Conservation (phyloP, 2,113 vertebrate species). For the Tretioscincus oriximinensis region DNA sequence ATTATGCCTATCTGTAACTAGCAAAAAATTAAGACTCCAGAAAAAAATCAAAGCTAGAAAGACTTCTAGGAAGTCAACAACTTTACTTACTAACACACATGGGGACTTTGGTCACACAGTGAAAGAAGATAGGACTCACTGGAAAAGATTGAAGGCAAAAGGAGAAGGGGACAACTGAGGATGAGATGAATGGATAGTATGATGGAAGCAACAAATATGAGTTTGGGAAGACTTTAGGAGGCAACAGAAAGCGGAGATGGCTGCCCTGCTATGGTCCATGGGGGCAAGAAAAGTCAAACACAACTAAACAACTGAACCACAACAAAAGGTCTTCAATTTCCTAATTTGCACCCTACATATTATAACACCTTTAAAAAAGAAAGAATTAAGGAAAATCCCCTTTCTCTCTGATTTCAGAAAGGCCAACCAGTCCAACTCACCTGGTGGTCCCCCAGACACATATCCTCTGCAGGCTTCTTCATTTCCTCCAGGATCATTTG, state of each 20-base stretch:
- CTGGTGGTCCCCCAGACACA: conserved; percentile 94
- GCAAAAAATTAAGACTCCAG: background rate
- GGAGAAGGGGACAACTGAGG: too few relatives aligned
- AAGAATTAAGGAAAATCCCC: background rate
- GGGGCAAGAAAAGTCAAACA: too few relatives aligned
- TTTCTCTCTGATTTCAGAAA: too few relatives aligned
- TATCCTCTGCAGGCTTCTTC: conserved; percentile 94
- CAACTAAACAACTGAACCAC: too few relatives aligned
- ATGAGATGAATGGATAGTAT: too few relatives aligned
- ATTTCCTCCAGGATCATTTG: conserved; percentile 92
- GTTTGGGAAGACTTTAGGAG: too few relatives aligned
- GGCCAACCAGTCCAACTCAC: conserved; percentile 46
- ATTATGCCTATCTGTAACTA: background rate
- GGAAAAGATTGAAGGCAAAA: too few relatives aligned
- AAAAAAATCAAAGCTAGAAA: background rate
- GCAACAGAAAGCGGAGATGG: too few relatives aligned
- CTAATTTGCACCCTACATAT: too few relatives aligned
- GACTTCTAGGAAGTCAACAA: background rate
- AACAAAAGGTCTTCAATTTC: background rate
- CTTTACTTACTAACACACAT: background rate
- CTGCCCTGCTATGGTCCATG: too few relatives aligned
- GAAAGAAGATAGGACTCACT: too few relatives aligned
- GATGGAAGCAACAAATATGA: too few relatives aligned
- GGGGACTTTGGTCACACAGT: background rate
- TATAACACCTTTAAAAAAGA: background rate